Evolutionary conservation across 2,888 invertebrate genomes (phyloP), one percentile per base, ranked within the genome.

Genomic region (Drosophila pseudotakahashii): DNA sequence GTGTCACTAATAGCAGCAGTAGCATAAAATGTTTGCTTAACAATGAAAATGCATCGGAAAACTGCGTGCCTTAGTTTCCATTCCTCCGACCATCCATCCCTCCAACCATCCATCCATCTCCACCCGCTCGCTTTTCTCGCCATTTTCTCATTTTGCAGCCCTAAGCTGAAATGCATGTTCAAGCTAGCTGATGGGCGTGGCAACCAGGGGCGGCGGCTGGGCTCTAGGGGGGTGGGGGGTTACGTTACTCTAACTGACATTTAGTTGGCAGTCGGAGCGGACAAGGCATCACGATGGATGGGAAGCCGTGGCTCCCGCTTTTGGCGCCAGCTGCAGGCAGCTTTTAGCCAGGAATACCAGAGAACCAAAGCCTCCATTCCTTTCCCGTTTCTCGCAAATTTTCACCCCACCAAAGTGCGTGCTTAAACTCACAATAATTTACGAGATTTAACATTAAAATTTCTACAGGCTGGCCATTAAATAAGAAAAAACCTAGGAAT

Each of bases 31-130:
- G 77, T 76, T 76, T 76, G 73, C 60, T 68, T 76, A 76, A 76
- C 76, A 76, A 76, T 76, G 76, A 73, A 76, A 76, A 76, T 76
- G 77, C 76, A 76, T 76, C 64, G 76, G 76, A 76, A 72, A 76
- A 72, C 64, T 75, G 75, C 76, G 75, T 73, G 73, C 75, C 50
- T 50, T 57, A 73, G 64, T 71, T 63, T 63, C 41, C 32, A 30
- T 30, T 39, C 45, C n/a, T n/a, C n/a, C n/a, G n/a, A n/a, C n/a
- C n/a, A n/a, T 63, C 41, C 32, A 32, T 30, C 44, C 45, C 5
- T 13, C 41, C n/a, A 5, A n/a, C 26, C n/a, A 4, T 3, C 2
- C 41, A 3, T 16, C 44, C 32, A 10, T 32, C 30, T 30, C 30
- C 30, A 30, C 30, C 30, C n/a, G 3, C 50, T n/a, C 30, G 9